phyloP scores from a whole-genome alignment of 2,113 vertebrate species.

The Dermatemys mawii region DNA sequence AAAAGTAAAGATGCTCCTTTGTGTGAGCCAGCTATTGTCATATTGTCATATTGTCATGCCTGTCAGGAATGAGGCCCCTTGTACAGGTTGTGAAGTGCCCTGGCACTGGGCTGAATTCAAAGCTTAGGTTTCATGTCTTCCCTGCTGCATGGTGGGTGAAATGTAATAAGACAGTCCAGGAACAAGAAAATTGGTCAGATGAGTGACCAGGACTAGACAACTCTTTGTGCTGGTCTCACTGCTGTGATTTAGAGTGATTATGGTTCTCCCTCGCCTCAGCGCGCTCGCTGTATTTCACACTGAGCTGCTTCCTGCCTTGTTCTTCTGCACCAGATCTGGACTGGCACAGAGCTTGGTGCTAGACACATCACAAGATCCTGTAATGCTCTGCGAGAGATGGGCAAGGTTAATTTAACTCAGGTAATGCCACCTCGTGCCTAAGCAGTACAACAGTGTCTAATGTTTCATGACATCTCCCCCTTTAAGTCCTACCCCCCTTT shows the following conservation, averaged over 20 bases:
- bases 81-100: neutral
- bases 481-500: neutral
- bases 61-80: neutral
- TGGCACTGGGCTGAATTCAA: neutral
- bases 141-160: neutral
- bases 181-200: neutral
- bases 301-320: neutral
- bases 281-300: neutral
- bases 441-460: neutral
- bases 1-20: neutral
- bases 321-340: neutral
- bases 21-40: too few species aligned
- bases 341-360: neutral
- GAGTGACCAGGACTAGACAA: neutral
- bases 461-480: neutral
- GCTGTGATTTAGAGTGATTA: neutral
- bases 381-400: too few species aligned
- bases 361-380: too few species aligned
- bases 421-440: neutral
- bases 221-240: neutral
- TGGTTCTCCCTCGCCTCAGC: neutral
- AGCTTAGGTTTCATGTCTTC: rapidly evolving
- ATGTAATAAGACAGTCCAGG: neutral
- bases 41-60: too few species aligned
- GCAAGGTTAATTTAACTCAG: neutral